Conservation (phyloP, 2,797 vertebrate species). For the Agapornis canus region DNA sequence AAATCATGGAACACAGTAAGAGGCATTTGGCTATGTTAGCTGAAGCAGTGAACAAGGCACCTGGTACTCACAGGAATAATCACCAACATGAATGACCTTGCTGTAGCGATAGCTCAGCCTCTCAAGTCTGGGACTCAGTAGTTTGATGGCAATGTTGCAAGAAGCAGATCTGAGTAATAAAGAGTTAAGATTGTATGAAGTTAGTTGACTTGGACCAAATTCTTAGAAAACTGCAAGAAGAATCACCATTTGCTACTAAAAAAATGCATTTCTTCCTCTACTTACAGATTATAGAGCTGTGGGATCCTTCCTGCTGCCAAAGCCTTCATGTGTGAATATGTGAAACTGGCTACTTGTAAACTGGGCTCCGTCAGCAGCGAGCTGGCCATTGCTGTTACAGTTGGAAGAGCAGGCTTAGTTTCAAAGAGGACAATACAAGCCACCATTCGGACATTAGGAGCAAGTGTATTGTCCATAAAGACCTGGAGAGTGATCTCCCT, state of each 20-base stretch:
- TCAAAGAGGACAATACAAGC: conserved; percentile 84
- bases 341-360: conserved; percentile 84
- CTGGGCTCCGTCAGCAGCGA: conserved; percentile 80
- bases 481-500: conserved; percentile 80
- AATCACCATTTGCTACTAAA: background rate
- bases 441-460: conserved; percentile 81
- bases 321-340: conserved; percentile 81
- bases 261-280: background rate
- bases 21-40: background rate
- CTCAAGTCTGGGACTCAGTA: conserved; percentile 80
- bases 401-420: conserved; percentile 81
- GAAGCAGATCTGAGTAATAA: conserved; percentile 79
- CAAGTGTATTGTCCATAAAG: conserved; percentile 77
- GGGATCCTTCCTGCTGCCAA: conserved; percentile 80
- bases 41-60: background rate
- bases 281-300: conserved; percentile 85
- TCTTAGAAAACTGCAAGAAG: background rate
- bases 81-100: conserved; percentile 78
- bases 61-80: conserved; percentile 79
- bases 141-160: conserved; percentile 84
- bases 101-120: conserved; percentile 81
- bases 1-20: background rate
- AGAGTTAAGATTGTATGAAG: background rate
- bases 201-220: background rate
- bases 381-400: conserved; percentile 78